Evolutionary conservation across 2,888 invertebrate genomes (phyloP).

Genomic region (Phaedon cochleariae): DNA sequence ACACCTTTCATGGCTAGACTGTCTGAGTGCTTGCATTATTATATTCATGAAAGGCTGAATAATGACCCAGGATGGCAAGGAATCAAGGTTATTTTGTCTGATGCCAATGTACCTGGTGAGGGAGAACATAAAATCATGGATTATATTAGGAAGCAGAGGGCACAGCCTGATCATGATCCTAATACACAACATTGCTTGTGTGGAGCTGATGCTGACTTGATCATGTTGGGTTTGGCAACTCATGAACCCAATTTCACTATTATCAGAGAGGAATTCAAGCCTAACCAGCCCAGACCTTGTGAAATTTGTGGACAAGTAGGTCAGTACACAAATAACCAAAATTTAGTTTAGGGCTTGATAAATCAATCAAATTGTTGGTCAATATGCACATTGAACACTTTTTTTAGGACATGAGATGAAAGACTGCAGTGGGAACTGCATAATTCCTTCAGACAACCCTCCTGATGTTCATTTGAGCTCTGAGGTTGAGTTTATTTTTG

Average conservation of each 20-base stretch:
- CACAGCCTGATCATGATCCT: slow-evolving; percentile 94
- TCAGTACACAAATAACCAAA: too few species aligned
- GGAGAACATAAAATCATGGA: slow-evolving; percentile 94
- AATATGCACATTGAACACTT: too few species aligned
- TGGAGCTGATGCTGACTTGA: slow-evolving; percentile 98
- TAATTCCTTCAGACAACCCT: slow-evolving; percentile 58
- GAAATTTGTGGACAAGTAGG: slow-evolving; percentile 90
- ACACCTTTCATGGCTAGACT: slow-evolving; percentile 96
- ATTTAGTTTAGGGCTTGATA: too few species aligned
- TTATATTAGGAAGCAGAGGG: slow-evolving; percentile 93
- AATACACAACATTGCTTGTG: slow-evolving; percentile 98
- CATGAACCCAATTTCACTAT: slow-evolving; percentile 99
- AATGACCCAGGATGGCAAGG: slow-evolving; percentile 95
- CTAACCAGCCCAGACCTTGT: slow-evolving; percentile 94
- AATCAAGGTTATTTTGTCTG: slow-evolving; percentile 92
- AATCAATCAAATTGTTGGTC: too few species aligned
- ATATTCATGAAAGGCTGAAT: slow-evolving; percentile 88
- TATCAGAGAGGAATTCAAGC: slow-evolving; percentile 97
- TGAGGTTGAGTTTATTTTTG: slow-evolving; percentile 90
- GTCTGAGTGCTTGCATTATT: slow-evolving; percentile 85
- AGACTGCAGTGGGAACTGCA: slow-evolving; percentile 82
- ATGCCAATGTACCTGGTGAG: slow-evolving; percentile 98
- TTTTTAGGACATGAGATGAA: slow-evolving; percentile 89
- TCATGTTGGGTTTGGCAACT: slow-evolving; percentile 97
- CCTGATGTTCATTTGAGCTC: slow-evolving; percentile 70